Percentiles rank a stretch among this genome's conserved stretches.
These are phyloP conservation scores for Zaprionus tsacasi DNA, from an alignment of 1,140 invertebrate species.

Conservation along the genomic window DNA sequence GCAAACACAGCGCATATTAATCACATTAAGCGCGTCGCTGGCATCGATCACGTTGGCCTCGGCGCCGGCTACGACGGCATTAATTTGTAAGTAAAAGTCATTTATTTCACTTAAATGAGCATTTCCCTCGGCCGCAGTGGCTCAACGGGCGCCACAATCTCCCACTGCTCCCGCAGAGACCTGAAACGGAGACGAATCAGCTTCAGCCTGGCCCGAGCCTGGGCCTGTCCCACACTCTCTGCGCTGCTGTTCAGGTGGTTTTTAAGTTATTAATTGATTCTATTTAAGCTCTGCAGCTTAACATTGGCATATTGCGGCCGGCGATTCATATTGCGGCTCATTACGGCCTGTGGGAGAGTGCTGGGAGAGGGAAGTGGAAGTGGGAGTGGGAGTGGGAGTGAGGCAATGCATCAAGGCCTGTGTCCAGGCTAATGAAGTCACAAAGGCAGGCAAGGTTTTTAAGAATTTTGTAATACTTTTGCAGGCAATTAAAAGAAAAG, in stretches of 20 bases:
- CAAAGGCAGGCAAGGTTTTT: not conserved
- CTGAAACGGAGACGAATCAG: constrained; percentile 1
- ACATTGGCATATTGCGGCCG: constrained; percentile 72
- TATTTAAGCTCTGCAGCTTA: constrained; percentile 72
- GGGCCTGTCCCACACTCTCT: not conserved
- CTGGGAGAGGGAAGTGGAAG: too few relatives aligned
- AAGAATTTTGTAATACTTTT: not conserved
- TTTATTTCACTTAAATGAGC: constrained; percentile 81
- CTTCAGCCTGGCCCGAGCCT: not conserved
- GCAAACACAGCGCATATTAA: constrained; percentile 93
- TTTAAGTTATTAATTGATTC: constrained; percentile 82
- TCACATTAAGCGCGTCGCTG: constrained; percentile 94
- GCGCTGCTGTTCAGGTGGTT: constrained; percentile 56
- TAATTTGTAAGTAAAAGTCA: constrained; percentile 91
- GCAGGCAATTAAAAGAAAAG: not conserved
- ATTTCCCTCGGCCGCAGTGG: constrained; percentile 51
- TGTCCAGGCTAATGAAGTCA: constrained; percentile 3
- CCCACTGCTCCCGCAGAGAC: not conserved
- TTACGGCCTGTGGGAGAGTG: constrained; percentile 44
- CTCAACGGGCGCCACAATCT: constrained; percentile 8
- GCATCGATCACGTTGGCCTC: constrained; percentile 94
- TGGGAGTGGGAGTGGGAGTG: too few relatives aligned
- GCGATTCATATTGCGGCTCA: constrained; percentile 67
- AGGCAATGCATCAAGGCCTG: not conserved
- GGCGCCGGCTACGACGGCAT: constrained; percentile 95